Base-by-base conservation (phyloP, 2,888 invertebrate genomes). In the Lottia gigantea region DNA sequence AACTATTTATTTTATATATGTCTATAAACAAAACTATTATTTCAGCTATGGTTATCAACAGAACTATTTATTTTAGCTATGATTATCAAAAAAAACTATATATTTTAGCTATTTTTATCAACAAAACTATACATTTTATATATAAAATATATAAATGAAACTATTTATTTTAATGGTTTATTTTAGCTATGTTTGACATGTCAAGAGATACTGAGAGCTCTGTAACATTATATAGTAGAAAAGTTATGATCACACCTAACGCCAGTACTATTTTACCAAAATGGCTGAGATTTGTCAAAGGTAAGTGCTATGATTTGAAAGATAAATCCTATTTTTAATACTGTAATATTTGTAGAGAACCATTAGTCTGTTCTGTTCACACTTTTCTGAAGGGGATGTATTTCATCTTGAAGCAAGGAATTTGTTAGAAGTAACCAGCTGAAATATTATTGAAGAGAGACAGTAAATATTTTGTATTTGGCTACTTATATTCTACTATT, bases 271-370 rank as follows among this genome's bases (percentile, higher is more conserved):
- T 98, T 77, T 90, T 98, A 75, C 97, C 97, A 0, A 95, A 96
- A 86, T 98, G 97, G 96, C 90, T 98, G 79, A 91, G 98, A 81
- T 98, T 98, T 89, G 91, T 98, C 2, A 96, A 96, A 92, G 98
- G 93, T 92, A 85, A 79, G 75, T 64, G 40, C 1, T 8, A 40
- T 40, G 11, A 40, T 40, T 40, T 40, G 40, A 40, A 40, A 40
- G 11, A 40, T 40, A 1, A 40, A 40, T 40, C 11, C 8, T 40
- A 31, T 31, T 31, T 6, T 31, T 31, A n/a, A n/a, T 31, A 31
- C 6, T 31, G 31, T 4, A 31, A 31, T 31, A 31, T 31, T 31
- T 31, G 31, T 31, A n/a, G n/a, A n/a, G n/a, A n/a, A n/a, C n/a
- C n/a, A n/a, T n/a, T n/a, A n/a, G n/a, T n/a, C n/a, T n/a, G n/a